Evolutionary conservation across 2,113 vertebrate genomes (phyloP).

Genomic region (Mustela lutreola): DNA sequence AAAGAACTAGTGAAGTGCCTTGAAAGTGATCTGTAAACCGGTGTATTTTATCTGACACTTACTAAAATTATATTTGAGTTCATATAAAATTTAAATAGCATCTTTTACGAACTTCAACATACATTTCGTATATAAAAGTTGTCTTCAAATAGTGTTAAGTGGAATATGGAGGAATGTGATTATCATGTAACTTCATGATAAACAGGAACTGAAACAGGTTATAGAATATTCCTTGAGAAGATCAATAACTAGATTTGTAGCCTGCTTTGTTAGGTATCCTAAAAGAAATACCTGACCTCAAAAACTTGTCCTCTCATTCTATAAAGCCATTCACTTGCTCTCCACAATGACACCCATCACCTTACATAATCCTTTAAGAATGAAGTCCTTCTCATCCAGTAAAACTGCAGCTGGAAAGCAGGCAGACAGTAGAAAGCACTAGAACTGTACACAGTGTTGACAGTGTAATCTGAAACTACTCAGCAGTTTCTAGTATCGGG

Average conservation of each 20-base stretch:
- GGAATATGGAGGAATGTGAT: not conserved
- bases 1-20: not conserved
- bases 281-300: not conserved
- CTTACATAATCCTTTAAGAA: slow-evolving; percentile 30
- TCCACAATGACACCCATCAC: not conserved
- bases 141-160: not conserved
- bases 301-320: not conserved
- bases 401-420: not conserved
- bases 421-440: slow-evolving; percentile 15
- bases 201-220: not conserved
- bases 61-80: not conserved
- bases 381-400: slow-evolving; percentile 16
- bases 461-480: slow-evolving; percentile 65
- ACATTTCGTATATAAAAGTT: not conserved
- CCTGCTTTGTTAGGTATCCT: not conserved
- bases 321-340: not conserved
- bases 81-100: not conserved
- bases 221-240: not conserved
- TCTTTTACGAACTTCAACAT: not conserved
- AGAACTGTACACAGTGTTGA: slow-evolving; percentile 16
- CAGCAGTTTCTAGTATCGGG: slow-evolving; percentile 38
- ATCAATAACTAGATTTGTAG: not conserved
- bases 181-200: not conserved
- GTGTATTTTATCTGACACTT: not conserved
- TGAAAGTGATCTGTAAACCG: not conserved